A percentile compares a stretch with the other conserved stretches of the same genome.
These are phyloP conservation scores for Eidolon helvum DNA, from an alignment of 2,113 vertebrate species.

Conservation along the genomic window DNA sequence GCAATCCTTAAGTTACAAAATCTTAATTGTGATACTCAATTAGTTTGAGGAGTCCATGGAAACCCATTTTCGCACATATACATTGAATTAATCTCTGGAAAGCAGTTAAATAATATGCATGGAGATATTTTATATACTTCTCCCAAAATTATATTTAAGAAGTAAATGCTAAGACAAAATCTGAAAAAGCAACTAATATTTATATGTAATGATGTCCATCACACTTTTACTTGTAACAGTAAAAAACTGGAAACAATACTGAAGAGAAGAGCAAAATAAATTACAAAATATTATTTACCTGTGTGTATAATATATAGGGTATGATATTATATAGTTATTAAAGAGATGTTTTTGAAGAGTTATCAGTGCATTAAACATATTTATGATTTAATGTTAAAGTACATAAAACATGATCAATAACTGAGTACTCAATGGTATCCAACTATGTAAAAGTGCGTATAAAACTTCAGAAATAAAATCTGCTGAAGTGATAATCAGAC, in stretches of 20 bases:
- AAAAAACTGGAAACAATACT: neutral
- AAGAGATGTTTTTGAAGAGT: slow-evolving; percentile 10
- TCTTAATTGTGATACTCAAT: neutral
- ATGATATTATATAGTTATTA: neutral
- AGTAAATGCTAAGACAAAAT: neutral
- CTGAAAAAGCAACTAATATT: neutral
- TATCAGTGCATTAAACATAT: neutral
- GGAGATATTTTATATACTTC: neutral
- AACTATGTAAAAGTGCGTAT: neutral
- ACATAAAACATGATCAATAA: neutral
- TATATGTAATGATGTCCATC: neutral
- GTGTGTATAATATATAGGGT: neutral
- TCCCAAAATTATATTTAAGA: neutral
- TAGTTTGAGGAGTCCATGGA: neutral
- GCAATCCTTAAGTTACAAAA: neutral
- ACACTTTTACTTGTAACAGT: neutral
- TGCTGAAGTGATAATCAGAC: neutral
- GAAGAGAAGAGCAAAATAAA: neutral
- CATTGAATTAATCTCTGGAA: neutral
- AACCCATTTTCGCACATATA: neutral
- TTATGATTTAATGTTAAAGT: neutral
- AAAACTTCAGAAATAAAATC: neutral
- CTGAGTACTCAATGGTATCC: neutral
- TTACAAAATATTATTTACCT: neutral
- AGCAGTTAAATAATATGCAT: neutral